Evolutionary conservation across 2,888 invertebrate species (phyloP).

Genomic region (Protonemura montana): DNA sequence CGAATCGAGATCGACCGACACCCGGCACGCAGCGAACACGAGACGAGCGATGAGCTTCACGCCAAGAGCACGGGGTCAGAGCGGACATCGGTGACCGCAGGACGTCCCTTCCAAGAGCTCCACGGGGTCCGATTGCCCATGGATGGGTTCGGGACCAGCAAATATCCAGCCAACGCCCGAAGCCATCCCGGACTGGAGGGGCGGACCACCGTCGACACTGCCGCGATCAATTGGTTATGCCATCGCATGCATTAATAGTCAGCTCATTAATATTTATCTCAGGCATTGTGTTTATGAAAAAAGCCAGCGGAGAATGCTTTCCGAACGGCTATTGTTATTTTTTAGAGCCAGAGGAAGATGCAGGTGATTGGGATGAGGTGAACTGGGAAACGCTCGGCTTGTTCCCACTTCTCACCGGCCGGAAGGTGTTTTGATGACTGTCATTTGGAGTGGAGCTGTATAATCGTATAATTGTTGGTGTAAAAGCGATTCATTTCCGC

Average conservation of each 20-base stretch:
- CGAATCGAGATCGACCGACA: neutral
- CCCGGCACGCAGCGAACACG: neutral
- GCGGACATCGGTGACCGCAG: too few relatives aligned
- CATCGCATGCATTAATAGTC: neutral
- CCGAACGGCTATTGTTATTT: neutral
- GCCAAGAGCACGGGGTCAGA: neutral
- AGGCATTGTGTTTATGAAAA: conserved; percentile 27
- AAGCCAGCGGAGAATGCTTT: neutral
- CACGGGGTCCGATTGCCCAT: neutral
- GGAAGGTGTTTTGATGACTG: conserved; percentile 24
- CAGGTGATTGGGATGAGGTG: neutral
- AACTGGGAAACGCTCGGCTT: neutral
- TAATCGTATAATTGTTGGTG: conserved; percentile 9
- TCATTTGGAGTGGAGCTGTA: conserved; percentile 13
- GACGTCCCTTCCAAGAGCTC: neutral
- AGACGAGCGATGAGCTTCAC: neutral
- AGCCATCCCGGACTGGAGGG: neutral
- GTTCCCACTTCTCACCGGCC: conserved; percentile 14
- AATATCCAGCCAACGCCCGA: conserved; percentile 18
- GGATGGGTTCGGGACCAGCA: neutral
- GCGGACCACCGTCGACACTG: conserved; percentile 14
- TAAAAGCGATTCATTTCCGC: conserved; percentile 17
- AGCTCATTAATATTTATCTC: conserved; percentile 33
- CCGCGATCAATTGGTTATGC: neutral
- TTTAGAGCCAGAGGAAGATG: neutral